These are phyloP conservation scores for Danaus plexippus DNA, from an alignment of 1,140 invertebrate species.

Conservation along the genomic window DNA sequence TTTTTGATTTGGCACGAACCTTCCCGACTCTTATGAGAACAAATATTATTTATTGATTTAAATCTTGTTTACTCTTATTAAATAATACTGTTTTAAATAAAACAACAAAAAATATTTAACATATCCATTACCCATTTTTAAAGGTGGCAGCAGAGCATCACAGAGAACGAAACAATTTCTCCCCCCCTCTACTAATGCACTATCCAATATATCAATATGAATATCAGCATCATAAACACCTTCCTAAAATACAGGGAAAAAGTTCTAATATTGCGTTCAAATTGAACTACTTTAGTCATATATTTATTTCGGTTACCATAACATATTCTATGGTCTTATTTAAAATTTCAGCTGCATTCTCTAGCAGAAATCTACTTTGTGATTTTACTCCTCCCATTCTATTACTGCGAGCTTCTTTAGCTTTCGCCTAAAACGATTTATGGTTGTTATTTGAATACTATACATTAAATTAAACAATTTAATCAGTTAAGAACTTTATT, in stretches of 20 bases:
- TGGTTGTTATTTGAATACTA: constrained; percentile 1
- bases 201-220: constrained; percentile 73
- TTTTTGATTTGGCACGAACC: constrained; percentile 56
- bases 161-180: constrained; percentile 54
- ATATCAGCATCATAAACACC: constrained; percentile 76
- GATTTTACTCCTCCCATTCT: constrained; percentile 69
- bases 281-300: not conserved
- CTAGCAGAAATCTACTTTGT: constrained; percentile 76
- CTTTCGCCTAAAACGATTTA: constrained; percentile 60
- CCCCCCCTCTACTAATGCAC: constrained; percentile 63
- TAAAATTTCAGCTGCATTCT: constrained; percentile 74
- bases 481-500: constrained; percentile 26
- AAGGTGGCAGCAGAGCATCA: constrained; percentile 51
- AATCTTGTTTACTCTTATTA: not conserved
- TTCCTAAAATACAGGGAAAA: constrained; percentile 46
- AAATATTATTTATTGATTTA: constrained; percentile 2
- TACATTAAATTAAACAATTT: constrained; percentile 23
- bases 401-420: constrained; percentile 67
- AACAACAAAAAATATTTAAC: constrained; percentile 10
- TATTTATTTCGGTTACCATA: constrained; percentile 55
- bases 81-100: not conserved
- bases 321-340: constrained; percentile 72
- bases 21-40: constrained; percentile 43
- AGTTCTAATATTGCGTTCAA: constrained; percentile 2
- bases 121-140: constrained; percentile 56